These are phyloP conservation scores for Julus scanicus DNA, from an alignment of 2,888 invertebrate species.

Conservation along the genomic window DNA sequence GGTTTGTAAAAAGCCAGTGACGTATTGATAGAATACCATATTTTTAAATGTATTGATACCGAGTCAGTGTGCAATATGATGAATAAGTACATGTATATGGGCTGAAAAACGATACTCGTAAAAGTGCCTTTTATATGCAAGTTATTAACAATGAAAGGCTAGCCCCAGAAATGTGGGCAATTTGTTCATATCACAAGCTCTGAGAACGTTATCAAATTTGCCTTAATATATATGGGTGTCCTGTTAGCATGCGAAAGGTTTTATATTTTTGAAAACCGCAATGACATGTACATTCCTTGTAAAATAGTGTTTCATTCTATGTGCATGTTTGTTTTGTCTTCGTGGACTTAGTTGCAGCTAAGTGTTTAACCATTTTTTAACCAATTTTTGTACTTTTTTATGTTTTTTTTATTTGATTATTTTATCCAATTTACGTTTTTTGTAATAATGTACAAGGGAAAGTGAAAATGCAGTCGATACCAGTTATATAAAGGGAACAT, in stretches of 20 bases:
- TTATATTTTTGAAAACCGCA: constrained; percentile 34
- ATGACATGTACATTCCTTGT: constrained; percentile 42
- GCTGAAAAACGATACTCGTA: neutral
- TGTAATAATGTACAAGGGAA: neutral
- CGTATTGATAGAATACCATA: neutral
- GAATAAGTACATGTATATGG: neutral
- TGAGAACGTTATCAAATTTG: constrained; percentile 21
- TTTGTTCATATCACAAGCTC: constrained; percentile 28
- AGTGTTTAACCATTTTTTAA: neutral
- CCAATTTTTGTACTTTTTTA: constrained; percentile 16
- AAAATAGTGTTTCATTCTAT: constrained; percentile 6
- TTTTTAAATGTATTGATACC: neutral
- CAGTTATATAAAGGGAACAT: neutral
- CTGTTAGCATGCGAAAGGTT: constrained; percentile 40
- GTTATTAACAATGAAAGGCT: neutral
- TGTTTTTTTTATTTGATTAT: neutral
- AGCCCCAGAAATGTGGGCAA: neutral
- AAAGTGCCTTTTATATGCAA: constrained; percentile 28
- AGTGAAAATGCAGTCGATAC: neutral
- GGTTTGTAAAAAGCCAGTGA: neutral
- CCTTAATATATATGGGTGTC: constrained; percentile 36
- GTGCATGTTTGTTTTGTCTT: neutral
- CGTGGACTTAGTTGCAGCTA: neutral
- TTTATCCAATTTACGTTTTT: neutral
- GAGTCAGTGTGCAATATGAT: neutral